These are phyloP conservation scores for Cossypha heuglini DNA, from an alignment of 2,797 vertebrate genomes.

Conservation along the genomic window DNA sequence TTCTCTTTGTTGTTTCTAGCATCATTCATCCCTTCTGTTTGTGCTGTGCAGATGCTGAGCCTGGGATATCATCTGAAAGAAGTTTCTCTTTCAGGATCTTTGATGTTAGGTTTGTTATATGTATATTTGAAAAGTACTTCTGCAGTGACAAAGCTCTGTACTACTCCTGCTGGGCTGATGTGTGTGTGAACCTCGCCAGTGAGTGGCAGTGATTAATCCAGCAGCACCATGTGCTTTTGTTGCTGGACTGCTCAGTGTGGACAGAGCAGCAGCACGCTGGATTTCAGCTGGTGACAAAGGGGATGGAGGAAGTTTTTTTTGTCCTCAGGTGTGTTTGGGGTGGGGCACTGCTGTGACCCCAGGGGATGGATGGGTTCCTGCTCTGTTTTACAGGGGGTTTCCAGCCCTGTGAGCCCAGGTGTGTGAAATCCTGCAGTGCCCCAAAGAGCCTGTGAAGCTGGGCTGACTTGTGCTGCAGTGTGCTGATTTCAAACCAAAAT, in stretches of 20 bases:
- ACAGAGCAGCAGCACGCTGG: background rate
- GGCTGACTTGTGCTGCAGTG: background rate
- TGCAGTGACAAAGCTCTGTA: slow-evolving; percentile 25
- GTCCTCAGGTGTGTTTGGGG: background rate
- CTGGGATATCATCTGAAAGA: slow-evolving; percentile 39
- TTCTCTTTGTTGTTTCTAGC: slow-evolving; percentile 51
- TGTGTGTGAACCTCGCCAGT: background rate
- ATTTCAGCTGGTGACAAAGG: background rate
- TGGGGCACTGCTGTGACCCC: background rate
- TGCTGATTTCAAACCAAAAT: background rate
- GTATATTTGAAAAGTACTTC: slow-evolving; percentile 66
- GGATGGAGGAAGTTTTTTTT: background rate
- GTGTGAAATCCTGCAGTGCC: background rate
- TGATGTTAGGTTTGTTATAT: slow-evolving; percentile 63
- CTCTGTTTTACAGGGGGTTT: background rate
- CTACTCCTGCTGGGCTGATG: slow-evolving; percentile 45
- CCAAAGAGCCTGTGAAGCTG: rapidly evolving
- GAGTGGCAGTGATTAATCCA: slow-evolving; percentile 45
- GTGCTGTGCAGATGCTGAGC: slow-evolving; percentile 30
- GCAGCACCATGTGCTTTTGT: background rate
- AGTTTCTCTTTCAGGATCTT: slow-evolving; percentile 42
- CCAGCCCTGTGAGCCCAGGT: background rate
- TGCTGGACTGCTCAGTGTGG: background rate
- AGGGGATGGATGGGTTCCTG: background rate
- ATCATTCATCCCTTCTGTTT: slow-evolving; percentile 59